phyloP scores from a whole-genome alignment of 2,797 vertebrate species.

The Macropus fuliginosus region DNA sequence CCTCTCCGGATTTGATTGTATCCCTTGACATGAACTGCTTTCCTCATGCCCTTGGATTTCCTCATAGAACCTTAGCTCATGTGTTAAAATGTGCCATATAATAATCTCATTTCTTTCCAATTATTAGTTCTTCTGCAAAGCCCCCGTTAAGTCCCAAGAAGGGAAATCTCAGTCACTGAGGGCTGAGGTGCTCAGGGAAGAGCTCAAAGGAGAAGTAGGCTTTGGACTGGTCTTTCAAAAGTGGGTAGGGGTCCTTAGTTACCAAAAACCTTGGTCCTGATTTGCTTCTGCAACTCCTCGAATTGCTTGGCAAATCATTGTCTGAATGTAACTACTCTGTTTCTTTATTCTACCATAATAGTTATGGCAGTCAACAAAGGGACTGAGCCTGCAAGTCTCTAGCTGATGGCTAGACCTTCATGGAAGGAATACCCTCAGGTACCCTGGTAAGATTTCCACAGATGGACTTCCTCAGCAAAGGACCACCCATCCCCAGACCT shows the following conservation, averaged over 20 bases:
- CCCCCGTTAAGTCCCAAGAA: neutral
- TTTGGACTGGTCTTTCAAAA: neutral
- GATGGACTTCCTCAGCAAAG: neutral
- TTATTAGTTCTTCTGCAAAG: neutral
- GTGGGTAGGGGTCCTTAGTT: neutral
- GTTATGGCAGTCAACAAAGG: neutral
- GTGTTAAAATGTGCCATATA: neutral
- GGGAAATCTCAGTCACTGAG: neutral
- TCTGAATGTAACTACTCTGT: neutral
- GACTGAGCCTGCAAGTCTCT: neutral
- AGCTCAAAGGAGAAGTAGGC: neutral
- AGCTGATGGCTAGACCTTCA: neutral
- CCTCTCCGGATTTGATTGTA: neutral
- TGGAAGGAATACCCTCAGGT: neutral
- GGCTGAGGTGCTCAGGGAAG: neutral
- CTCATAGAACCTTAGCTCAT: neutral
- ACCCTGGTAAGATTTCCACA: neutral
- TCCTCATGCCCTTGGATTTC: neutral
- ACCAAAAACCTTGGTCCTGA: neutral
- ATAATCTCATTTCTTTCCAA: neutral
- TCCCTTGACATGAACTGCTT: neutral
- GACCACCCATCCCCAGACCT: neutral
- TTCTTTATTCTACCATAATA: neutral
- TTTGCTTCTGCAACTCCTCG: neutral
- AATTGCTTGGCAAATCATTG: neutral